Conservation (phyloP, 2,113 vertebrate genomes). For the Catagonus wagneri region DNA sequence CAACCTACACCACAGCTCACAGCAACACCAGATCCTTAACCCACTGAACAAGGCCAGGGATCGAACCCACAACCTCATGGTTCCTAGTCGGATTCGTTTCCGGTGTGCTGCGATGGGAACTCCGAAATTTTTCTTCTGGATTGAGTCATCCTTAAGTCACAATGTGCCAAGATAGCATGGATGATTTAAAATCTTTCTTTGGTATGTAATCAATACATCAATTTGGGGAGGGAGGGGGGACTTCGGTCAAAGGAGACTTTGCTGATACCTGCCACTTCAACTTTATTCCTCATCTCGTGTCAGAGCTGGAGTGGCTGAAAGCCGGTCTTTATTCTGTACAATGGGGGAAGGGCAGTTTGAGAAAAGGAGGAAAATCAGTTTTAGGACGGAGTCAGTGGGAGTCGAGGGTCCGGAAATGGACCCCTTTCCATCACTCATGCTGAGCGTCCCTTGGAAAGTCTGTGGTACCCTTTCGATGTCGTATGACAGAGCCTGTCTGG, state of each 20-base stretch:
- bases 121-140: not conserved
- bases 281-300: not conserved
- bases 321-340: not conserved
- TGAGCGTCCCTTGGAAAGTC: not conserved
- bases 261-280: not conserved
- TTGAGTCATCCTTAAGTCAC: not conserved
- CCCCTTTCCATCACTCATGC: not conserved
- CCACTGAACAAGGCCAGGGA: no score
- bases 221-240: fast-evolving
- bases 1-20: no score
- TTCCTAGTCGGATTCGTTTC: no score
- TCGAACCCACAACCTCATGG: no score
- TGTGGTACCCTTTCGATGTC: not conserved
- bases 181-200: not conserved
- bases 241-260: not conserved
- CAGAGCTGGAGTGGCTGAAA: not conserved
- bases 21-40: no score
- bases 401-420: not conserved
- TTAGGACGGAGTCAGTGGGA: not conserved
- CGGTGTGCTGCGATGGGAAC: no score
- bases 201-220: not conserved
- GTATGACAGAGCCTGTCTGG: not conserved
- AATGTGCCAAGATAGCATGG: not conserved
- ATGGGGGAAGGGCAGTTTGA: not conserved
- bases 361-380: not conserved